Evolutionary conservation across 2,113 vertebrate species (phyloP).

Genomic region (Pachypanchax playfairii): DNA sequence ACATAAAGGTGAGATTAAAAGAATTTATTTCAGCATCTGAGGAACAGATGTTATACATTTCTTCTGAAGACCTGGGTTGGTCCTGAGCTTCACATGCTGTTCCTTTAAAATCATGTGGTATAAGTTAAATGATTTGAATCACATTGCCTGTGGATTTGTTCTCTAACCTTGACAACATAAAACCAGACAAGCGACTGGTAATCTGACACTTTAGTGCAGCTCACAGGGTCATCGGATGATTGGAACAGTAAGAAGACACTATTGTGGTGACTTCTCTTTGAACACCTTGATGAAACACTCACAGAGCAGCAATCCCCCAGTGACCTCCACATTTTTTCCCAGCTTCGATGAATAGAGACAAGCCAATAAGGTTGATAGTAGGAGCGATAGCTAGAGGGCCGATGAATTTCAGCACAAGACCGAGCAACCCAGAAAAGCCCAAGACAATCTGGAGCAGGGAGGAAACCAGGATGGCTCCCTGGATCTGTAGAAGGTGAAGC

Average conservation of each 20-base stretch:
- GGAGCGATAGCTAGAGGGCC: slow-evolving; percentile 82
- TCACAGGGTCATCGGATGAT: not conserved
- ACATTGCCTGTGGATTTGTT: not conserved
- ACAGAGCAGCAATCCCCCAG: slow-evolving; percentile 84
- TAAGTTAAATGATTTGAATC: too few species aligned
- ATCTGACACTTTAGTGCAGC: not conserved
- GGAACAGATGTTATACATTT: not conserved
- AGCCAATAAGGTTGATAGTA: slow-evolving; percentile 82
- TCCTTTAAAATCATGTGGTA: too few species aligned
- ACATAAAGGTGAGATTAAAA: not conserved
- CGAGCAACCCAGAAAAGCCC: slow-evolving; percentile 79
- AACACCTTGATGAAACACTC: slow-evolving; percentile 46
- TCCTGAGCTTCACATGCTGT: too few species aligned
- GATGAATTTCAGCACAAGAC: slow-evolving; percentile 78
- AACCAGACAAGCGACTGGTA: not conserved
- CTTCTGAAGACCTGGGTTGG: too few species aligned
- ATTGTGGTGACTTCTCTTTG: not conserved
- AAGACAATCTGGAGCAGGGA: slow-evolving; percentile 78
- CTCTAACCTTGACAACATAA: not conserved
- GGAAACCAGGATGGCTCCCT: slow-evolving; percentile 80
- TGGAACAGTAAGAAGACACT: not conserved
- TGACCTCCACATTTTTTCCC: slow-evolving; percentile 82
- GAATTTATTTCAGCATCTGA: not conserved
- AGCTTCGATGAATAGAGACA: slow-evolving; percentile 81
- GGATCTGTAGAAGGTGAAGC: slow-evolving; percentile 66